Evolutionary conservation across 2,888 invertebrate species (phyloP), one percentile per base, ranked within the genome.

Genomic region (Clostera curtula): DNA sequence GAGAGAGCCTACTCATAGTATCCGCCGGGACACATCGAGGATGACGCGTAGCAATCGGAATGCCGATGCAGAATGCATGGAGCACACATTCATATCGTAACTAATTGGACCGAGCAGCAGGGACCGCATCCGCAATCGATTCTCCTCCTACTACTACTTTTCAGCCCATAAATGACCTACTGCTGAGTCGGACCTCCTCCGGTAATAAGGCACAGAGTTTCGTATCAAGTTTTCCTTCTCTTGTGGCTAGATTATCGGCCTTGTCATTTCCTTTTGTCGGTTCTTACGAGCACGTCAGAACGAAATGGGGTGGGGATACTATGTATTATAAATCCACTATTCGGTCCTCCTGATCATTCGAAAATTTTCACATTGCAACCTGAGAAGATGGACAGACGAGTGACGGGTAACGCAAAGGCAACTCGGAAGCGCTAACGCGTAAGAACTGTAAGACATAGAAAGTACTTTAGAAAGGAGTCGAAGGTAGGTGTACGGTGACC

Each of bases 391-490:
- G 59, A 55, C 57, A 56, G 42, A 56, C 52, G 60, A 64, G 64
- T 48, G 49, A 44, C 50, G 59, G 67, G 67, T 69, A 66, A 61
- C 55, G 58, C 58, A 51, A 60, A 65, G 56, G 65, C 60, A 66
- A 67, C 61, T 58, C 47, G 49, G 56, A 59, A 60, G 54, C 54
- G 40, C n/a, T n/a, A n/a, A 40, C 40, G 49, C 56, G 47, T 61
- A 57, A 59, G 51, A n/a, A n/a, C n/a, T 65, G 56, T 64, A 59
- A 67, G 68, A 63, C 63, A 64, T 80, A 80, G 82, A 82, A 80
- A 82, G 82, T 68, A 77, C 70, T 75, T 80, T 82, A 80, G 80
- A 82, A 82, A 82, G 82, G 82, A 79, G 76, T 71, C 62, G 76
- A 76, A 74, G 77, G 74, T 71, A 65, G 71, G 66, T n/a, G n/a